A percentile compares a stretch with the other conserved stretches of the same genome.
These are phyloP conservation scores for Lithophane semibrunnea DNA, from an alignment of 2,888 invertebrate genomes.

Conservation along the genomic window DNA sequence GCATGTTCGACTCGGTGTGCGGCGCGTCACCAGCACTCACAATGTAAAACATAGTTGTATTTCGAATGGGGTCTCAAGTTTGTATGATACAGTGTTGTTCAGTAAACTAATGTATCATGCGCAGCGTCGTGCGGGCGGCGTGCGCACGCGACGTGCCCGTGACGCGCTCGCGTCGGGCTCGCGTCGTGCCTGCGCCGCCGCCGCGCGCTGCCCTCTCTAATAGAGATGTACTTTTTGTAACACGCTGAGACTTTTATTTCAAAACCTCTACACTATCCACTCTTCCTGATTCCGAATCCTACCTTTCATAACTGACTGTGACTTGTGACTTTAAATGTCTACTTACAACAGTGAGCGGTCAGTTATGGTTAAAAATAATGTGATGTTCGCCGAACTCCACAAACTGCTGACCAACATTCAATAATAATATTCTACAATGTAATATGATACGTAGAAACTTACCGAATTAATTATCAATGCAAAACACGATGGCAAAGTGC, in stretches of 20 bases:
- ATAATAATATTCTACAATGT: background rate
- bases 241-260: conserved; percentile 74
- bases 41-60: conserved; percentile 2
- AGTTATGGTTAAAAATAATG: background rate
- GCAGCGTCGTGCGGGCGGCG: conserved; percentile 40
- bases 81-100: conserved; percentile 67
- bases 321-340: background rate
- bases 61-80: conserved; percentile 67
- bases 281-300: background rate
- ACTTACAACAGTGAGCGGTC: background rate
- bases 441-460: no score
- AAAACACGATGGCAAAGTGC: no score
- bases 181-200: conserved; percentile 21
- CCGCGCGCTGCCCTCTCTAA: conserved; percentile 74
- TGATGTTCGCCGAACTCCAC: background rate
- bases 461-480: no score
- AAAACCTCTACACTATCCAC: conserved; percentile 1
- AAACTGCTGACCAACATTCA: background rate
- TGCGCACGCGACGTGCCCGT: conserved; percentile 23
- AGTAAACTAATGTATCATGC: conserved; percentile 52
- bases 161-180: background rate
- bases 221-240: conserved; percentile 86
- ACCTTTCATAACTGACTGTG: background rate
- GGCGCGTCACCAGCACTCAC: conserved; percentile 7
- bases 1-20: conserved; percentile 2